Conservation (phyloP, 2,113 vertebrate genomes). For the Hippocampus barbouri region DNA sequence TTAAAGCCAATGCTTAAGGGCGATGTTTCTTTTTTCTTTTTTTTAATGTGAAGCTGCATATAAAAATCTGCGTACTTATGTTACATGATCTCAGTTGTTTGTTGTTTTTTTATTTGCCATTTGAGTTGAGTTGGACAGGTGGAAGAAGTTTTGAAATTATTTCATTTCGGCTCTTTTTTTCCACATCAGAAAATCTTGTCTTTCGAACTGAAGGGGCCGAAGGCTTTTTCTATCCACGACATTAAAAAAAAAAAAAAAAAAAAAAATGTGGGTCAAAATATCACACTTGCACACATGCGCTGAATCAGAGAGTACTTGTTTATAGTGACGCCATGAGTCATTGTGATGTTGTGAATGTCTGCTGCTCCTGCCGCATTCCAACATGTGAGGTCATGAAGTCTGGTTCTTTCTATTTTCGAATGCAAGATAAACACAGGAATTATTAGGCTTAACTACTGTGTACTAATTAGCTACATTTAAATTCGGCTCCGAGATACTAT, state of each 20-base stretch:
- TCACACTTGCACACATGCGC: conserved; percentile 15
- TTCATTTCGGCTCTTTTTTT: no score
- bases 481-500: background rate
- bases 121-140: background rate
- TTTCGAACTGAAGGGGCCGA: background rate
- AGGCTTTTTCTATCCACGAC: background rate
- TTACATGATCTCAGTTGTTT: background rate
- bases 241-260: conserved; percentile 17
- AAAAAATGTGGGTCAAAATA: conserved; percentile 5
- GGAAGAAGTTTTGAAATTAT: background rate
- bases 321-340: conserved; percentile 34
- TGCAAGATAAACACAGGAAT: background rate
- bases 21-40: conserved; percentile 8
- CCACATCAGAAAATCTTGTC: no score
- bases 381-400: conserved; percentile 29
- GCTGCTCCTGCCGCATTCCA: conserved; percentile 22
- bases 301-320: conserved; percentile 27
- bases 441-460: background rate
- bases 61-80: conserved; percentile 10
- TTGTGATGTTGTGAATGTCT: conserved; percentile 13
- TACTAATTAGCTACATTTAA: background rate
- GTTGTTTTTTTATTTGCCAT: no score
- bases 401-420: conserved; percentile 8
- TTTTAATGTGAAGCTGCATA: conserved; percentile 16
- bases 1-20: conserved; percentile 5